These are phyloP conservation scores for Drosophila monieri DNA, from an alignment of 2,888 invertebrate species.

Conservation along the genomic window DNA sequence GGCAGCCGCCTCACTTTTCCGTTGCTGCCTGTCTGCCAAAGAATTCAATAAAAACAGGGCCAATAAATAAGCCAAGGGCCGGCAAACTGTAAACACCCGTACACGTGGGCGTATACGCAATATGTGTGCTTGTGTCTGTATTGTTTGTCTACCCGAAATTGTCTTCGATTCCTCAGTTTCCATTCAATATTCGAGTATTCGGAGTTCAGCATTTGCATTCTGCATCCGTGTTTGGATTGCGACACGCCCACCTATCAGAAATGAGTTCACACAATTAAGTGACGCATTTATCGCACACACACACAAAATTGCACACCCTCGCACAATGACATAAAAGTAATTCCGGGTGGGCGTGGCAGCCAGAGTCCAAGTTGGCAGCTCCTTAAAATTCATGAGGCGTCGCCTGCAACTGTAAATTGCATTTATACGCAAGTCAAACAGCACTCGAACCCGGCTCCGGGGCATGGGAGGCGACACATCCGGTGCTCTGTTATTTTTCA, in stretches of 20 bases:
- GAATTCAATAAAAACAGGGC: slow-evolving; percentile 78
- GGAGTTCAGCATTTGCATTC: slow-evolving; percentile 14
- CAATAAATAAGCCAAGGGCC: slow-evolving; percentile 70
- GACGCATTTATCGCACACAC: slow-evolving; percentile 67
- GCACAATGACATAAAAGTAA: slow-evolving; percentile 44
- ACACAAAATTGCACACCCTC: not conserved
- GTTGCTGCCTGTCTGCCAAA: slow-evolving; percentile 61
- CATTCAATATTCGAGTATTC: slow-evolving; percentile 1
- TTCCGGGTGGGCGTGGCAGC: slow-evolving; percentile 48
- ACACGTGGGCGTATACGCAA: slow-evolving; percentile 46
- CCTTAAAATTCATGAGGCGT: slow-evolving; percentile 75
- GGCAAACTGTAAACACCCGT: slow-evolving; percentile 42
- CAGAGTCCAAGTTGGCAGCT: slow-evolving; percentile 40
- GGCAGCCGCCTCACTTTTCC: slow-evolving; percentile 32
- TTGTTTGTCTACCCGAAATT: slow-evolving; percentile 17
- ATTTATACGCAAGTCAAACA: slow-evolving; percentile 74
- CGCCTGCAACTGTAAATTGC: slow-evolving; percentile 71
- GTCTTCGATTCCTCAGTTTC: slow-evolving; percentile 27
- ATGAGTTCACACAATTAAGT: slow-evolving; percentile 62
- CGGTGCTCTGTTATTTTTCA: slow-evolving; percentile 34
- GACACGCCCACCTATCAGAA: slow-evolving; percentile 35
- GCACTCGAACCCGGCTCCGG: slow-evolving; percentile 51
- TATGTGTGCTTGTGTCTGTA: not conserved
- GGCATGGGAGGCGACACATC: slow-evolving; percentile 27
- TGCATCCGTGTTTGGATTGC: not conserved